Evolutionary conservation across 2,797 vertebrate species (phyloP).

Genomic region (Tapirus indicus): DNA sequence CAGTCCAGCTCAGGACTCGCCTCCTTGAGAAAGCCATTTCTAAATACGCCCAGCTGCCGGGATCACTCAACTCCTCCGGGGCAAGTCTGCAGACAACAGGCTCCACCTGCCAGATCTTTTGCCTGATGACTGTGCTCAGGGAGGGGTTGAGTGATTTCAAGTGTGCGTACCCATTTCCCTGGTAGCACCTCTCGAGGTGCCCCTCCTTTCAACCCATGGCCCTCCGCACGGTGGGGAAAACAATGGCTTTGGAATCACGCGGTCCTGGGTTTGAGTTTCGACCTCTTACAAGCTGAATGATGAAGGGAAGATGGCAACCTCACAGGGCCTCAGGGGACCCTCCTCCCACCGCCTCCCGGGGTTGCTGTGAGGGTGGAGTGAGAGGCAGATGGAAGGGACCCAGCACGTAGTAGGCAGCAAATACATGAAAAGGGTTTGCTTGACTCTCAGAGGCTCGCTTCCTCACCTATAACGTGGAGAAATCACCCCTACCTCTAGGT

Average conservation of each 20-base stretch:
- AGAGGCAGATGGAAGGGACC: not conserved
- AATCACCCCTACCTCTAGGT: not conserved
- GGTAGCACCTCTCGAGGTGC: not conserved
- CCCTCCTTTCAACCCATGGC: not conserved
- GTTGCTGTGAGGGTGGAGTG: not conserved
- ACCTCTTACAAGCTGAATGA: not conserved
- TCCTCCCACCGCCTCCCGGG: not conserved
- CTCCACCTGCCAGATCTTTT: not conserved
- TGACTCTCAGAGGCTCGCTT: not conserved
- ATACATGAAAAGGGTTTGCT: not conserved
- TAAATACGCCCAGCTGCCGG: not conserved
- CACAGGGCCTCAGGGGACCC: not conserved
- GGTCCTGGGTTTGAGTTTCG: not conserved
- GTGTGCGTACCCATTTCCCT: not conserved
- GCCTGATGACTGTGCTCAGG: not conserved
- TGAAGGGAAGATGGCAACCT: not conserved
- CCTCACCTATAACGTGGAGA: constrained; percentile 39
- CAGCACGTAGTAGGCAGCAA: not conserved
- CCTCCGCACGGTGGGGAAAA: not conserved
- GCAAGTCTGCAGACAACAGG: not conserved
- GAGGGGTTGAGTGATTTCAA: not conserved
- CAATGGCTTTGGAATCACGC: not conserved
- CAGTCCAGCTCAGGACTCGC: not conserved
- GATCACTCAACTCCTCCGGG: not conserved
- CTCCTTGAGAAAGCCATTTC: not conserved